These are phyloP conservation scores for Lasioglossum villosulum DNA, from an alignment of 2,888 invertebrate species.

Conservation along the genomic window DNA sequence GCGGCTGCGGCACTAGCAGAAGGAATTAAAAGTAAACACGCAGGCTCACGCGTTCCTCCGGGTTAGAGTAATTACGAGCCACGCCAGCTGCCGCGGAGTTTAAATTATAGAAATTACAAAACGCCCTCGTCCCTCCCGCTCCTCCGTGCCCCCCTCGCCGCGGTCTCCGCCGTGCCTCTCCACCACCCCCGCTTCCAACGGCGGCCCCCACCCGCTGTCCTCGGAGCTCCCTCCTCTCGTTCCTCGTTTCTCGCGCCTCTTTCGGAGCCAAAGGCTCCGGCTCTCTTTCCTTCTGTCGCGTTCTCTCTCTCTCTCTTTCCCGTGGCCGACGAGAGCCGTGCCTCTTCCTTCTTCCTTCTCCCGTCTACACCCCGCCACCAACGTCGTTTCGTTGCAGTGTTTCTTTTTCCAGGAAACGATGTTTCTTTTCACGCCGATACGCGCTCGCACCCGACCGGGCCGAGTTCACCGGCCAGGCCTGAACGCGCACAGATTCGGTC, in stretches of 20 bases:
- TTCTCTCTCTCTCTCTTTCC: no score
- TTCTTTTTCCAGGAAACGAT: slow-evolving; percentile 61
- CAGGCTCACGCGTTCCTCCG: slow-evolving; percentile 82
- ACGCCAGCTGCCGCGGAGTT: slow-evolving; percentile 84
- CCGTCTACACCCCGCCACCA: neutral
- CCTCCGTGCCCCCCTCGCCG: slow-evolving; percentile 26
- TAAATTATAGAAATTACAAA: slow-evolving; percentile 84
- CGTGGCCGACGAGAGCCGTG: neutral
- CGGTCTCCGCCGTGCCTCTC: slow-evolving; percentile 32
- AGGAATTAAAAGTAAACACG: slow-evolving; percentile 82
- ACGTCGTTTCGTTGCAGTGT: slow-evolving; percentile 46
- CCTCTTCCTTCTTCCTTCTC: neutral
- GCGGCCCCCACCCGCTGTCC: slow-evolving; percentile 27
- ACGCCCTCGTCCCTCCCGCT: slow-evolving; percentile 76
- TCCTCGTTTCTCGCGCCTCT: slow-evolving; percentile 16
- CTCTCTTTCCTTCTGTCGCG: neutral
- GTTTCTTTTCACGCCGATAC: slow-evolving; percentile 51
- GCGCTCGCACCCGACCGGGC: slow-evolving; percentile 11
- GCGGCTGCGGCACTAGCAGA: slow-evolving; percentile 53
- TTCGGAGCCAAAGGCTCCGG: slow-evolving; percentile 7
- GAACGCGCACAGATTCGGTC: slow-evolving; percentile 21
- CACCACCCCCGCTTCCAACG: slow-evolving; percentile 13
- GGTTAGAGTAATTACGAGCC: slow-evolving; percentile 84
- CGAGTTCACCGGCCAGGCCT: slow-evolving; percentile 6
- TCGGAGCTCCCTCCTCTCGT: slow-evolving; percentile 7